Evolutionary conservation across 1,140 invertebrate species (phyloP).

Genomic region (Drosophila watanabei): DNA sequence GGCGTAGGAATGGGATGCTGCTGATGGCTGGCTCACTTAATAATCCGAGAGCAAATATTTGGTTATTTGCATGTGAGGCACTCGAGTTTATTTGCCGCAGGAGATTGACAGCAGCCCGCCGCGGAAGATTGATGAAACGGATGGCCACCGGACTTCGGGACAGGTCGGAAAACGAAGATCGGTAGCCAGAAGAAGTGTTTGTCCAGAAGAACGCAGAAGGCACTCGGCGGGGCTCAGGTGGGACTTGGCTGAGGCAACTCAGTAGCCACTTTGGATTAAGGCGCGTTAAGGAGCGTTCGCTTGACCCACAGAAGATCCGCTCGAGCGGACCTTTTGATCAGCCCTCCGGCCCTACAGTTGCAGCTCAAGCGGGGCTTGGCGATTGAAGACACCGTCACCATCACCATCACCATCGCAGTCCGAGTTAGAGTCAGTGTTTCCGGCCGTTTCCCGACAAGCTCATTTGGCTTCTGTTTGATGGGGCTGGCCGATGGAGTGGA

Average conservation of each 20-base stretch:
- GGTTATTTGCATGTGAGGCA: slow-evolving; percentile 73
- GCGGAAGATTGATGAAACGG: slow-evolving; percentile 60
- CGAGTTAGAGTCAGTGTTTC: slow-evolving; percentile 40
- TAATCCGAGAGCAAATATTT: slow-evolving; percentile 81
- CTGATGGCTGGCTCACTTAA: slow-evolving; percentile 75
- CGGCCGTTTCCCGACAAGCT: slow-evolving; percentile 66
- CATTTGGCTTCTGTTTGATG: slow-evolving; percentile 82
- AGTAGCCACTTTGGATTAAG: slow-evolving; percentile 83
- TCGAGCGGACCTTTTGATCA: slow-evolving; percentile 72
- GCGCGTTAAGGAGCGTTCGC: slow-evolving; percentile 59
- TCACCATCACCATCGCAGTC: not conserved
- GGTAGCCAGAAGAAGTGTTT: slow-evolving; percentile 75
- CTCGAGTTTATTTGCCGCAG: slow-evolving; percentile 82
- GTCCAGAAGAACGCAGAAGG: slow-evolving; percentile 56
- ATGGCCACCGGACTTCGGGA: slow-evolving; percentile 28
- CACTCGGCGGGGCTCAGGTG: slow-evolving; percentile 17
- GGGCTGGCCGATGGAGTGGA: slow-evolving; percentile 34
- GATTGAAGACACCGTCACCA: slow-evolving; percentile 64
- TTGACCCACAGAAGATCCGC: slow-evolving; percentile 72
- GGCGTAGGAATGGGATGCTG: slow-evolving; percentile 54
- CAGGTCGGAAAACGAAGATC: slow-evolving; percentile 40
- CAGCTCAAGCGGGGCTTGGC: slow-evolving; percentile 62
- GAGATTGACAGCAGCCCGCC: slow-evolving; percentile 75
- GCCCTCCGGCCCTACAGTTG: slow-evolving; percentile 68
- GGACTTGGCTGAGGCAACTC: slow-evolving; percentile 62